Evolutionary conservation across 2,888 invertebrate species (phyloP), one percentile per base, ranked within the genome.

Genomic region (Nomada ruficornis): DNA sequence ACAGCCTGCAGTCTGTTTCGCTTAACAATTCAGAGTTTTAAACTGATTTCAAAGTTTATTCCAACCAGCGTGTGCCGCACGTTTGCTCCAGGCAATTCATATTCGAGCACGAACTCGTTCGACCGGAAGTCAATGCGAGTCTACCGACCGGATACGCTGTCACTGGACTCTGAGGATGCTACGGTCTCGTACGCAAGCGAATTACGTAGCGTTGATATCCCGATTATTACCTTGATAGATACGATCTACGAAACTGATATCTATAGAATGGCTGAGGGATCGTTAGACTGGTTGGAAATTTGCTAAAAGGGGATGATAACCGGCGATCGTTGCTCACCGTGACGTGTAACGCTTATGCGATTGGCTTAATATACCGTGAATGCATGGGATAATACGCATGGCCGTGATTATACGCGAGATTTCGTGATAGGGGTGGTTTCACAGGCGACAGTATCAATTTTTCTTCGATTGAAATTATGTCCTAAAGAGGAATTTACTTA

Each of bases 21-120:
- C 44, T 52, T 76, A 82, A 76, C 76, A 79, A 83, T 83, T 65
- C 57, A 15, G 57, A 82, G 67, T 84, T 83, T 82, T 79, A 82
- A 84, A 82, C 65, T 72, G 79, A 60, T 79, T 60, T 67, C 75
- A 47, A 78, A 83, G 71, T 78, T 79, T 82, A 71, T 72, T 63
- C 62, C 81, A 29, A 59, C 3, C 36, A 52, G 20, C n/a, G 4
- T 3, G 36, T 11, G n/a, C 52, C 73, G 57, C 29, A 60, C 75
- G n/a, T 29, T 71, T 59, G 69, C 57, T 54, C 55, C 50, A 26
- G 42, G 82, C 63, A 64, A 82, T 75, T 72, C 68, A 75, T 78
- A 75, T 57, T 42, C 69, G 65, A 26, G 65, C 4, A 11, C 9
- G 36, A 69, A 15, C 42, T 62, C 55, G 36, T 50, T 71, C 54